Evolutionary conservation across 2,797 vertebrate genomes (phyloP), one percentile per base, ranked within the genome.

Genomic region (Spinus pinus): DNA sequence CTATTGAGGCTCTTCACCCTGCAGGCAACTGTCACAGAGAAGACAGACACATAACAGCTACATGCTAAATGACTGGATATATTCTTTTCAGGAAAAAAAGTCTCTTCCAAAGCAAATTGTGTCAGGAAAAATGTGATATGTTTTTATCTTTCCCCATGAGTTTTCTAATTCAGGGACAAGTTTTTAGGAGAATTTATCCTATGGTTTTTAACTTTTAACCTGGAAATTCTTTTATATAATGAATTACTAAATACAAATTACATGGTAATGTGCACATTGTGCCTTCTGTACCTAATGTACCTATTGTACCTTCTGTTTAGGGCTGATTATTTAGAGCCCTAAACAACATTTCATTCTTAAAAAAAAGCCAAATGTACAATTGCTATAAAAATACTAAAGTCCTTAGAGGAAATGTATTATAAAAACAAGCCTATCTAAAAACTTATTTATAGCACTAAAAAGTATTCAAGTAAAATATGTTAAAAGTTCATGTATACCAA

Each of bases 21-120:
- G 58, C 35, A 95, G 90, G 90, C 90, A 94, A 75, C 58, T 88
- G 82, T 84, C 77, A 81, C 23, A 88, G 31, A 58, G 54, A 91
- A 88, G 72, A 93, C 47, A 91, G 73, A 90, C 54, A 84, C 3
- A 4, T 54, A 69, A 71, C 23, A 87, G 27, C 27, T 78, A 88
- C 33, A 41, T 56, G 39, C 5, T 86, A 91, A 93, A 92, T 83
- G 47, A 73, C 7, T 75, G 28, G 44, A 39, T 77, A 44, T 60
- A 61, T 62, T 60, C 5, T 89, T 86, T 91, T 50, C 33, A 86
- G 39, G 46, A 84, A 81, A 78, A 78, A 81, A 24, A 41, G 13
- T 20, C 6, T 54, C 20, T 81, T 93, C 47, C 58, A 90, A 91
- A 58, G 35, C 12, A 88, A 86, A 91, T 23, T 72, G 21, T 57